Evolutionary conservation across 2,888 invertebrate species (phyloP).

Genomic region (Pyralis farinalis): DNA sequence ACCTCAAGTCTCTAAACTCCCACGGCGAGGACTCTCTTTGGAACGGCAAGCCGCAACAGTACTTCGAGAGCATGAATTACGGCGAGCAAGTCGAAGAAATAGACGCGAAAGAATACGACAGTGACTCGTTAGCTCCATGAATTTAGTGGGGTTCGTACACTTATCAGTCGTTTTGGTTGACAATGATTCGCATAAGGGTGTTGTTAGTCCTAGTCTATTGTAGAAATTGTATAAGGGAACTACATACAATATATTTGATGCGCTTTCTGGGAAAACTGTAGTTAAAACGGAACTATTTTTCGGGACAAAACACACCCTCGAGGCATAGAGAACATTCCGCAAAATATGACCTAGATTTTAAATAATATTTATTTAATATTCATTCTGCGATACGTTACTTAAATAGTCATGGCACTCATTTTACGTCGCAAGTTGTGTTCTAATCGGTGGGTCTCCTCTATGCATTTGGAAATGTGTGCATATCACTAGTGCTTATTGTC

Average conservation of each 20-base stretch:
- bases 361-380: too few relatives aligned
- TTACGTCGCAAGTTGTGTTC: too few relatives aligned
- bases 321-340: neutral
- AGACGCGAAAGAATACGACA: constrained; percentile 41
- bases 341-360: neutral
- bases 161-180: too few relatives aligned
- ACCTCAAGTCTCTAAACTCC: constrained; percentile 33
- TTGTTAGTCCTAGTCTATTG: too few relatives aligned
- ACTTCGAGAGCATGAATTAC: constrained; percentile 86
- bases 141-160: neutral
- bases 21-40: constrained; percentile 76
- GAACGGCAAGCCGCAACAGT: constrained; percentile 76
- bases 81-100: constrained; percentile 35
- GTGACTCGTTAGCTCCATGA: constrained; percentile 52
- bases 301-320: too few relatives aligned
- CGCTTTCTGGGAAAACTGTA: too few relatives aligned
- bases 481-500: constrained; percentile 5
- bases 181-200: too few relatives aligned
- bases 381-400: too few relatives aligned
- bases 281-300: too few relatives aligned
- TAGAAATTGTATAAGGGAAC: too few relatives aligned
- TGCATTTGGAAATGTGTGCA: constrained; percentile 6
- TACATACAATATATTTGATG: too few relatives aligned
- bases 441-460: constrained; percentile 3
- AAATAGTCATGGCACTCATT: too few relatives aligned